Conservation (phyloP, 2,797 vertebrate genomes). For the Limosa lapponica region DNA sequence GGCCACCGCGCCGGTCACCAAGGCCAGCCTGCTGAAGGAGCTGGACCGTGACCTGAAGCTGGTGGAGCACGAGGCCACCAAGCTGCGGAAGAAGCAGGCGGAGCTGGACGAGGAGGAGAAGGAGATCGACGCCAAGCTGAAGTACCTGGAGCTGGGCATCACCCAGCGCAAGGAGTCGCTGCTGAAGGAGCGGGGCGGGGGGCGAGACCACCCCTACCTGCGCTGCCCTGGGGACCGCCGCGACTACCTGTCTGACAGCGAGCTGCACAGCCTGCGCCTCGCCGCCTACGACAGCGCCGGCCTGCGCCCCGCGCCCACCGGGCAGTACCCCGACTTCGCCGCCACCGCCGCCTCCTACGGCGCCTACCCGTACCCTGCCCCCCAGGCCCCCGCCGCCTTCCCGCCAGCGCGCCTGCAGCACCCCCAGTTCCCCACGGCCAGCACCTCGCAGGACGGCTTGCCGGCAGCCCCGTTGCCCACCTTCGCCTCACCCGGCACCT, state of each 20-base stretch:
- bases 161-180: constrained; percentile 96
- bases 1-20: constrained; percentile 87
- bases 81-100: constrained; percentile 97
- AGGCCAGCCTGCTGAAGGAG: constrained; percentile 93
- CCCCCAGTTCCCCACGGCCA: constrained; percentile 80
- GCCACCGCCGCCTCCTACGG: constrained; percentile 84
- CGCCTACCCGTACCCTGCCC: constrained; percentile 84
- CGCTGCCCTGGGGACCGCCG: constrained; percentile 90
- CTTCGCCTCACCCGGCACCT: constrained; percentile 86
- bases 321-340: constrained; percentile 86
- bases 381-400: constrained; percentile 81
- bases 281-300: constrained; percentile 83
- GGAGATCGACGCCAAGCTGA: constrained; percentile 98
- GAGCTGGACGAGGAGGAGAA: constrained; percentile 99
- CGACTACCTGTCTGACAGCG: constrained; percentile 97
- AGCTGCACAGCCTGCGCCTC: constrained; percentile 93
- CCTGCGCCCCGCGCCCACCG: constrained; percentile 82
- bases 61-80: constrained; percentile 97
- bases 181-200: constrained; percentile 89
- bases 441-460: constrained; percentile 86
- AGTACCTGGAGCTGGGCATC: constrained; percentile 96
- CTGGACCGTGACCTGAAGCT: constrained; percentile 95
- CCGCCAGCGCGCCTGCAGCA: constrained; percentile 79
- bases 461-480: constrained; percentile 84
- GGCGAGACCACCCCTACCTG: constrained; percentile 90